A percentile compares a stretch with the other conserved stretches of the same genome.
These are phyloP conservation scores for Pseudorhombus dupliciocellatus DNA, from an alignment of 2,113 vertebrate genomes.

Conservation along the genomic window DNA sequence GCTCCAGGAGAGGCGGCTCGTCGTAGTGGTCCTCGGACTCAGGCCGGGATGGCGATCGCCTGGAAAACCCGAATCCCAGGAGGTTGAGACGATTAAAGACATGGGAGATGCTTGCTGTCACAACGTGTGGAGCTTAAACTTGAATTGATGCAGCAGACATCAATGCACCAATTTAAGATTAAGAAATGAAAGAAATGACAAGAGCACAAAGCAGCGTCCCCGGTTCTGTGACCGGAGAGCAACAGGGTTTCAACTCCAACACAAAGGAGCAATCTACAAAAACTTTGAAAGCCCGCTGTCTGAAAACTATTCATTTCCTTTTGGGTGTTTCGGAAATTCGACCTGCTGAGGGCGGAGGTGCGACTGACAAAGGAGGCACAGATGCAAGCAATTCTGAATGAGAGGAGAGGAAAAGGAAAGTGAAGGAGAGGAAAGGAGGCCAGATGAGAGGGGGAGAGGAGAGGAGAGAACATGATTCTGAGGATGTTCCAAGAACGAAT, in stretches of 20 bases:
- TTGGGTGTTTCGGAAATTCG: too few relatives aligned
- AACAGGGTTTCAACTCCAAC: neutral
- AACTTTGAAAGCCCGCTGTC: neutral
- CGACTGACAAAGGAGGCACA: too few relatives aligned
- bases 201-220: neutral
- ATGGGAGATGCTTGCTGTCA: neutral
- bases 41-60: conserved; percentile 55
- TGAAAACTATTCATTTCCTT: neutral
- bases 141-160: neutral
- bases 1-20: conserved; percentile 54
- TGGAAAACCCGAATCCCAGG: conserved; percentile 26
- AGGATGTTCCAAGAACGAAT: conserved; percentile 16
- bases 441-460: too few relatives aligned
- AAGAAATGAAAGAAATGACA: too few relatives aligned
- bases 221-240: too few relatives aligned
- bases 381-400: too few relatives aligned
- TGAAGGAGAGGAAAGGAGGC: too few relatives aligned
- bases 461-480: neutral
- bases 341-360: too few relatives aligned
- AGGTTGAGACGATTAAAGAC: neutral
- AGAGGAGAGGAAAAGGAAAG: too few relatives aligned
- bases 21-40: conserved; percentile 49
- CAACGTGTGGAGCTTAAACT: neutral
- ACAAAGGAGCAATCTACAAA: neutral
- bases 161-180: too few relatives aligned